Percentiles rank a stretch among this genome's conserved stretches.
Evolutionary conservation across 2,797 vertebrate genomes (phyloP).

Genomic region (Gadopsis marmoratus): DNA sequence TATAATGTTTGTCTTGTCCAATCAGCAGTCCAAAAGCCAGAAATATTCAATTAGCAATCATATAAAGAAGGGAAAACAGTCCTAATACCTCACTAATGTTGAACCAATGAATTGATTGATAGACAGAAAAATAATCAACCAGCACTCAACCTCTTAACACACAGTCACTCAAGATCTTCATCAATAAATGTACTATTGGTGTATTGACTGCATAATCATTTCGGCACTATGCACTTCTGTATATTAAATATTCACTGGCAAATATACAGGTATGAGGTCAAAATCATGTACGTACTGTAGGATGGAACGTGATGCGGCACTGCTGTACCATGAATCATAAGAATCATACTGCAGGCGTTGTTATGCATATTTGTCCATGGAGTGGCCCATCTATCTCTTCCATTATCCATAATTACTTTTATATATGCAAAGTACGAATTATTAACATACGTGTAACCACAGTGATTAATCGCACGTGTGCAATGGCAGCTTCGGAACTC

Average conservation of each 20-base stretch:
- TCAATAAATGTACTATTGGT: background rate
- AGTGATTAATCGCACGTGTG: conserved; percentile 69
- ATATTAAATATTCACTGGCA: background rate
- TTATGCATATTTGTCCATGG: conserved; percentile 65
- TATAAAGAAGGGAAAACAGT: background rate
- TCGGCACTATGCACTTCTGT: background rate
- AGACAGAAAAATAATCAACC: background rate
- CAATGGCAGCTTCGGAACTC: conserved; percentile 56
- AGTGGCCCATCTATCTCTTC: conserved; percentile 67
- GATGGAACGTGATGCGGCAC: conserved; percentile 4
- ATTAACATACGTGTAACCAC: conserved; percentile 70
- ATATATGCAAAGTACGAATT: conserved; percentile 71
- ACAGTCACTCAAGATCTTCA: background rate
- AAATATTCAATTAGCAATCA: background rate
- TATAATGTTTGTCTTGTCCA: background rate
- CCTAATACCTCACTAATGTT: background rate
- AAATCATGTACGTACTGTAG: background rate
- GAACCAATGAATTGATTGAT: background rate
- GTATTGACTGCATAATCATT: background rate
- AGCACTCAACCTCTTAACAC: too few relatives aligned
- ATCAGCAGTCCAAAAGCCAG: background rate
- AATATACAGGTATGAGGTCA: conserved; percentile 9
- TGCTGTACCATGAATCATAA: conserved; percentile 59
- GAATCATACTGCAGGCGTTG: conserved; percentile 56
- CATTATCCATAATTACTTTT: conserved; percentile 73